Base-by-base conservation (phyloP, 64 coral and sea anemone genomes). In the Orbicella faveolata region DNA sequence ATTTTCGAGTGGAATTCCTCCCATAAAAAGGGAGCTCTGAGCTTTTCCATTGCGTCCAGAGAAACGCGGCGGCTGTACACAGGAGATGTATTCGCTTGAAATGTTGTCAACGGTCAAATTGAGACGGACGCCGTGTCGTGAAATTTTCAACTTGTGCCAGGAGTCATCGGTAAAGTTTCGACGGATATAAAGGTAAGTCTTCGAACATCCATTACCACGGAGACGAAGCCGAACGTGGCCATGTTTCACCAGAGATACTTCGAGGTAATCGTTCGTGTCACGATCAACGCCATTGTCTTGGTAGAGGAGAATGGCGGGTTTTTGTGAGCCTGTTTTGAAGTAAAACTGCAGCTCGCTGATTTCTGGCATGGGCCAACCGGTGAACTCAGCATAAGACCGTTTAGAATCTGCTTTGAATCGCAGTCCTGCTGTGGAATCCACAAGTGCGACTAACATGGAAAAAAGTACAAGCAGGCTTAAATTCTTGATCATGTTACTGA, bases 141-240 rank as follows among this genome's bases (percentile, higher is more conserved):
- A 62, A 65, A 92, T 70, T 61, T 75, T 55, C 4, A 92, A 8
- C 52, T 80, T 69, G 75, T 92, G 90, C 90, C 90, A 92, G 1
- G 39, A 18, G 12, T 13, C 36, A 48, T 92, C 84, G 0, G 82
- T 57, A 52, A 87, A 92, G 53, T 80, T 63, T 21, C 44, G 51
- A 20, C 17, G 20, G 1, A 92, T 8, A 15, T 9, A 36, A 1
- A 61, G 36, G 48, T 87, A 3, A 17, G 23, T 36, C 26, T 14
- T 3, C 0, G 63, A 72, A 52, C 63, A 85, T 52, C 20, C 25
- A 44, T 72, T 15, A 2, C 63, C 82, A 9, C 34, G 37, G 20
- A 92, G 25, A 13, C 51, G 21, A 10, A 92, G 65, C 53, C 51
- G 39, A 41, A 87, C 63, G 18, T 81, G 15, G 14, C 90, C 90